Evolutionary conservation across 2,888 invertebrate species (phyloP), one percentile per base, ranked within the genome.

Genomic region (Dione juno): DNA sequence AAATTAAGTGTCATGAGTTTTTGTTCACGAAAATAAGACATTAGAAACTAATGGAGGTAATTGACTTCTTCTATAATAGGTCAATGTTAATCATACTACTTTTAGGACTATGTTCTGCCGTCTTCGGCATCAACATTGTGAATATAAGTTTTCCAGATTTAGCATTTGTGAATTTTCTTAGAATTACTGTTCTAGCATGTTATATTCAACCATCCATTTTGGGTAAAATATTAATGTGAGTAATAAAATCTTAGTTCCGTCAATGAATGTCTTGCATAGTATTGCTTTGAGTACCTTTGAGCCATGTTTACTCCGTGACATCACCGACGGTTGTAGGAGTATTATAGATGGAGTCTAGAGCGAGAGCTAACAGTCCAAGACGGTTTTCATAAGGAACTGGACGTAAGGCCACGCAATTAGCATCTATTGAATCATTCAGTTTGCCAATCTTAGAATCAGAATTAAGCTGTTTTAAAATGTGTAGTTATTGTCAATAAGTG

Each of bases 401-500:
- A 89, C 92, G 92, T 85, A 85, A 85, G 83, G 78, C 75, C 75
- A 76, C 78, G 76, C 77, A 85, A 88, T 90, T 90, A 89, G 81
- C 85, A 78, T 72, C 75, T 78, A 74, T 74, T 78, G 80, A 81
- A 78, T 61, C 61, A 61, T 57, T 57, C 57, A 10, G 37, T 50
- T 19, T 6, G 50, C 50, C 0, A 11, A 50, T 21, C 6, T 21
- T 11, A 57, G 16, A 7, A 57, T 57, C 50, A 16, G 10, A 37
- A 37, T 7, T 11, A 13, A 11, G 37, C 16, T 7, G 6, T 16
- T 16, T 57, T 37, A 16, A 68, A 19, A 54, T 73, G 65, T 53
- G 43, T 11, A 66, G 48, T 66, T 48, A 57, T n/a, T 64, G 58
- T 57, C 45, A 41, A 54, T 59, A 19, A 65, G 67, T 73, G 69